A percentile compares a stretch with the other conserved stretches of the same genome.
phyloP scores from a whole-genome alignment of 92 coral and sea anemone species.

The Siderastrea siderea region DNA sequence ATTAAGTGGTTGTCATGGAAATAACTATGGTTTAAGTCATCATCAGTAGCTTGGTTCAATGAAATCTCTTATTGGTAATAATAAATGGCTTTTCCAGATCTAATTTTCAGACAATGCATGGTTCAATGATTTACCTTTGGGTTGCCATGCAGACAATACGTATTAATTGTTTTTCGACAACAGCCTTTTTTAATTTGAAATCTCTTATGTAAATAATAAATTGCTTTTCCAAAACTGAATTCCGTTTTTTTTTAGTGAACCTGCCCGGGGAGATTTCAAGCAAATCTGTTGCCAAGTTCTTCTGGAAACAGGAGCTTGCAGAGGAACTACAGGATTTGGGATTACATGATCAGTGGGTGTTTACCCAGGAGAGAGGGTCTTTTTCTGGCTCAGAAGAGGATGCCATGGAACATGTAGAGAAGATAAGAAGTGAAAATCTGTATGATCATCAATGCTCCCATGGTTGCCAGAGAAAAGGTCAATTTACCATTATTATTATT shows the following conservation, averaged over 20 bases:
- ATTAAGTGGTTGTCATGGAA: too few species aligned
- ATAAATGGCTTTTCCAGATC: too few species aligned
- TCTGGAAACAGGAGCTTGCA: slow-evolving; percentile 43
- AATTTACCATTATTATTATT: not conserved
- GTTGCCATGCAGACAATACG: too few species aligned
- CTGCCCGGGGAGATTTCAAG: slow-evolving; percentile 43
- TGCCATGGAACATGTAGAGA: slow-evolving; percentile 46
- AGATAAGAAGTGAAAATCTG: slow-evolving; percentile 20
- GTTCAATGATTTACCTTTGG: too few species aligned
- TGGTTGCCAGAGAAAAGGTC: slow-evolving; percentile 40
- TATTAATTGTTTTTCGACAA: too few species aligned
- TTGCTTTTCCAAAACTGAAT: too few species aligned
- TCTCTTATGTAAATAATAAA: too few species aligned
- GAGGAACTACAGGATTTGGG: slow-evolving; percentile 27
- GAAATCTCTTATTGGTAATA: too few species aligned
- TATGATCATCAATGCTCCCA: slow-evolving; percentile 32
- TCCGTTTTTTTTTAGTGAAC: not conserved
- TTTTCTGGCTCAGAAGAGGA: slow-evolving; percentile 17
- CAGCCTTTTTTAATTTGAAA: too few species aligned
- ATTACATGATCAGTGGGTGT: slow-evolving; percentile 28
- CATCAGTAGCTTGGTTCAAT: too few species aligned
- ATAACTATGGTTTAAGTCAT: too few species aligned
- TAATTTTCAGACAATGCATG: too few species aligned
- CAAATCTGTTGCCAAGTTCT: slow-evolving; percentile 44
- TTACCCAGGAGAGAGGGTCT: slow-evolving; percentile 8